Base-by-base conservation (phyloP, 1,140 invertebrate genomes). In the Conopomorpha cramerella region DNA sequence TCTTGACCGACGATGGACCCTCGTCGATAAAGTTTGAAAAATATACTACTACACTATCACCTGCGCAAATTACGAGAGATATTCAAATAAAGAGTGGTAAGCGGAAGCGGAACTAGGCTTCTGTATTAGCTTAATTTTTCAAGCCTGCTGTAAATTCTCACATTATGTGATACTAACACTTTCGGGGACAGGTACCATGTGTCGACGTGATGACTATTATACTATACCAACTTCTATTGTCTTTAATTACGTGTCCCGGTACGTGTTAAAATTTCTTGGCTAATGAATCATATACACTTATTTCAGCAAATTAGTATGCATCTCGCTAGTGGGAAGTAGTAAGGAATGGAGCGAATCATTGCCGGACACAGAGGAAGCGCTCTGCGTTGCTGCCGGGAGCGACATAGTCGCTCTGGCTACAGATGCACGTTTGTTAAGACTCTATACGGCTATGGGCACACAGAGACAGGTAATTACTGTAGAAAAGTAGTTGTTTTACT, bases 321-420 rank as follows among this genome's bases (percentile, higher is more conserved):
- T 92, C 49, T 84, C 90, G 12, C 80, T 94, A 45, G 84, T 88
- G 2, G 88, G 90, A 39, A 88, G 85, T 33, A 88, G 85, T 52
- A 95, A 95, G 58, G 95, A 98, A 77, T 98, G 95, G 96, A 84
- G 79, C 8, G 58, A 86, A 4, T 81, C 85, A 17, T 65, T 96
- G 58, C 85, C 89, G 0, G 84, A 87, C 37, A 85, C 82, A 8
- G 93, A 96, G 72, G 87, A 90, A 50, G 85, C 85, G 0, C 43
- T 84, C 37, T 86, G 86, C n/a, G 51, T 96, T 12, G 82, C 85
- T 3, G 81, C 86, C 23, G 91, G 90, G 4, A 77, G 82, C 15
- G 85, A 81, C 30, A 85, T 93, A 56, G 79, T 96, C 10, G 93
- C 89, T 16, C 86, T 86, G 26, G 90, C 86, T 3, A 96, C 93